Percentiles rank a stretch among this genome's conserved stretches.
Evolutionary conservation across 2,888 invertebrate genomes (phyloP).

Genomic region (Kryphioiulus occultus): DNA sequence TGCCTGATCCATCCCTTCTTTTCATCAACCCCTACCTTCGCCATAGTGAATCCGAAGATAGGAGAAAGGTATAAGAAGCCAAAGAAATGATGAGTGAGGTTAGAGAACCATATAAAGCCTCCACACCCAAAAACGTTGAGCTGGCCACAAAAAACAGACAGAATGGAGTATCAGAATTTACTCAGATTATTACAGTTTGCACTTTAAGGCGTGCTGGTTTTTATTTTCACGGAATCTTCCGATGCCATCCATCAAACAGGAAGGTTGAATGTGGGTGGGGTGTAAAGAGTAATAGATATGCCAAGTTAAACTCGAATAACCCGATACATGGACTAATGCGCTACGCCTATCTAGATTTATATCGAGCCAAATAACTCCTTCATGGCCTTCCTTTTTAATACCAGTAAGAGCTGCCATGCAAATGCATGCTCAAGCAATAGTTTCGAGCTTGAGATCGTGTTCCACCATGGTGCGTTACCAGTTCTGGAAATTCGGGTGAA

Average conservation of each 20-base stretch:
- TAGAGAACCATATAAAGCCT: conserved; percentile 24
- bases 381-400: not conserved
- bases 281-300: not conserved
- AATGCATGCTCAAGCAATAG: too few species aligned
- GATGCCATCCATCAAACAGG: conserved; percentile 17
- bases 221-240: conserved; percentile 10
- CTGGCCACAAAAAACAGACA: not conserved
- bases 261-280: not conserved
- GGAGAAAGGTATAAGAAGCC: conserved; percentile 20
- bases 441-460: too few species aligned
- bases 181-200: conserved; percentile 20
- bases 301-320: not conserved
- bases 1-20: not conserved
- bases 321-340: not conserved
- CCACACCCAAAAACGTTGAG: conserved; percentile 25
- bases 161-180: not conserved
- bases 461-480: too few species aligned
- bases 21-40: conserved; percentile 26
- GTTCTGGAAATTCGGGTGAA: too few species aligned
- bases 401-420: too few species aligned
- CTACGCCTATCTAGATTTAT: not conserved
- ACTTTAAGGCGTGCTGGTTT: conserved; percentile 35
- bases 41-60: not conserved
- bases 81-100: conserved; percentile 30
- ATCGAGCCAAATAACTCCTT: not conserved